Percentiles rank a stretch among this genome's conserved stretches.
Evolutionary conservation across 2,888 invertebrate genomes (phyloP).

Genomic region (Spodoptera picta): DNA sequence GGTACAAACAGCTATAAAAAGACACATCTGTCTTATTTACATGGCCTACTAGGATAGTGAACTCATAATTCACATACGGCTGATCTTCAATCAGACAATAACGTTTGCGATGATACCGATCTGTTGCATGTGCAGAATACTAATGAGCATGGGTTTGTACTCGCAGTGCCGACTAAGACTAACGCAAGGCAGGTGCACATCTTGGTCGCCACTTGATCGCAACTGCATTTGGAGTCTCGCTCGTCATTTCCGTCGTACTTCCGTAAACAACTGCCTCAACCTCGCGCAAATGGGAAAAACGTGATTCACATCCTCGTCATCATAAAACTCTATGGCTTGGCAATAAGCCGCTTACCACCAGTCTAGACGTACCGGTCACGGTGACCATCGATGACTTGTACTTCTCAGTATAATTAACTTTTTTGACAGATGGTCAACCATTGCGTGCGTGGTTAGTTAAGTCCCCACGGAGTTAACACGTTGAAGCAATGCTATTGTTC

Average conservation of each 20-base stretch:
- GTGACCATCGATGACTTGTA: conserved; percentile 21
- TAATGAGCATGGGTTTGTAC: conserved; percentile 23
- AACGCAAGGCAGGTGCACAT: conserved; percentile 44
- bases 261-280: conserved; percentile 68
- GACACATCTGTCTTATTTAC: conserved; percentile 17
- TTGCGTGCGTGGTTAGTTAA: conserved; percentile 18
- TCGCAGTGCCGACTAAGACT: conserved; percentile 11
- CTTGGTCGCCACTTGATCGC: conserved; percentile 43
- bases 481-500: conserved; percentile 26
- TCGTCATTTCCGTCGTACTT: conserved; percentile 66
- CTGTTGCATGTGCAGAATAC: conserved; percentile 43
- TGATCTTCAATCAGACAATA: conserved; percentile 47
- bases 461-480: conserved; percentile 9
- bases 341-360: conserved; percentile 21
- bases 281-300: conserved; percentile 53
- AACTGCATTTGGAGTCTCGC: conserved; percentile 57
- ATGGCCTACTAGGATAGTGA: conserved; percentile 41
- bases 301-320: conserved; percentile 38
- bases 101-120: conserved; percentile 43
- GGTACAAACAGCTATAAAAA: conserved; percentile 14
- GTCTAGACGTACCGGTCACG: conserved; percentile 20
- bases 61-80: conserved; percentile 42
- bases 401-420: conserved; percentile 25
- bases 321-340: conserved; percentile 23
- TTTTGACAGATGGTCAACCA: conserved; percentile 31